phyloP scores from a whole-genome alignment of 2,797 vertebrate genomes.

The Ceryle rudis region DNA sequence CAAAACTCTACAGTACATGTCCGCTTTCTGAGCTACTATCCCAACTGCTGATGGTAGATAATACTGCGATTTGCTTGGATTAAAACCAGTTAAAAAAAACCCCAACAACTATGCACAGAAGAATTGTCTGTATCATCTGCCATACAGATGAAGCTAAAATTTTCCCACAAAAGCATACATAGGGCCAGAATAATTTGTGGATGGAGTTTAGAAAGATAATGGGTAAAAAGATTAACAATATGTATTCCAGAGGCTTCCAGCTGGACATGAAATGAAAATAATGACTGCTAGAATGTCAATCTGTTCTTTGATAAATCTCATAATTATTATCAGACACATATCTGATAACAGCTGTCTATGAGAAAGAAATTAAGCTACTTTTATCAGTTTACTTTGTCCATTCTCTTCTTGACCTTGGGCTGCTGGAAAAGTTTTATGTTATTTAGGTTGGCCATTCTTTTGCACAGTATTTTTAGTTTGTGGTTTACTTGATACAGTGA shows the following conservation, averaged over 20 bases:
- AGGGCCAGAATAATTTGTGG: conserved; percentile 28
- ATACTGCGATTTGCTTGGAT: background rate
- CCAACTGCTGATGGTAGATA: background rate
- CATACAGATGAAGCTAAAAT: conserved; percentile 53
- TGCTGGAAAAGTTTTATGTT: background rate
- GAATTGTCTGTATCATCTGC: conserved; percentile 48
- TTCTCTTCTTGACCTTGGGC: background rate
- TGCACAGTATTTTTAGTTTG: background rate
- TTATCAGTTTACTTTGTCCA: background rate
- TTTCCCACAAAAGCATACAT: conserved; percentile 43
- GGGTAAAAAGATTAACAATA: conserved; percentile 34
- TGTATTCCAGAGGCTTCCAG: conserved; percentile 44
- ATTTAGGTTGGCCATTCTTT: background rate
- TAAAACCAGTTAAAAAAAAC: background rate
- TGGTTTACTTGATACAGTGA: background rate
- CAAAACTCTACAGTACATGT: background rate
- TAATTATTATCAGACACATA: conserved; percentile 49
- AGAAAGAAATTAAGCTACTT: conserved; percentile 9
- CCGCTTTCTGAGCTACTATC: background rate
- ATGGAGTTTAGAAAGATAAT: conserved; percentile 40
- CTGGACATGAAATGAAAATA: conserved; percentile 61
- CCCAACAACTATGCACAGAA: background rate
- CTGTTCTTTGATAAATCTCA: conserved; percentile 56
- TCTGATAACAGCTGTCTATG: background rate
- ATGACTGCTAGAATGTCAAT: conserved; percentile 40